These are phyloP conservation scores for Trichonephila clavata DNA, from an alignment of 1,140 invertebrate species.

Conservation along the genomic window DNA sequence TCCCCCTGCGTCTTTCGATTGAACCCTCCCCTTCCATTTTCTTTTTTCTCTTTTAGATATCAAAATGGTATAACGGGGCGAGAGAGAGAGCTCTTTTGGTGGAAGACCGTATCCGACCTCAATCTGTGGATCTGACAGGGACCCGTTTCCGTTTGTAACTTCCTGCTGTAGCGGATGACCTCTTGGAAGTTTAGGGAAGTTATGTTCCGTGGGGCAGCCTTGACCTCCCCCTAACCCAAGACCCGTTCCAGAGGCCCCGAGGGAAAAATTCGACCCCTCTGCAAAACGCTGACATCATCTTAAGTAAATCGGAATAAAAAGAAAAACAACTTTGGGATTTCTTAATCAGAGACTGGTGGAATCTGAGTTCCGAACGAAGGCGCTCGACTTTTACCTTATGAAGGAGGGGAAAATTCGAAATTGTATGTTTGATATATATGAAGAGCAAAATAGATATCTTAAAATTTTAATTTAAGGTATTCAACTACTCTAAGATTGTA, in stretches of 20 bases:
- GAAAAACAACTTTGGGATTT: neutral
- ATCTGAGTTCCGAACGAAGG: neutral
- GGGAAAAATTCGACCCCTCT: neutral
- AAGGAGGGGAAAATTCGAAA: too few relatives aligned
- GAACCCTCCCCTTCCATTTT: neutral
- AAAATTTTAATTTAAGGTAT: too few relatives aligned
- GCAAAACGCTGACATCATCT: neutral
- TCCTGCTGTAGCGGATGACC: conserved; percentile 44
- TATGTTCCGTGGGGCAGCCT: conserved; percentile 27
- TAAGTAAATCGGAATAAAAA: neutral
- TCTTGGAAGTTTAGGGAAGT: conserved; percentile 3
- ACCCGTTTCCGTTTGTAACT: conserved; percentile 43
- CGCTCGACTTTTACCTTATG: neutral
- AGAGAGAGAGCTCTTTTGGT: neutral
- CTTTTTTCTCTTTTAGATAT: neutral
- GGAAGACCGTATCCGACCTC: conserved; percentile 42
- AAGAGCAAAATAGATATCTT: too few relatives aligned
- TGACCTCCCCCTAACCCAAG: conserved; percentile 29
- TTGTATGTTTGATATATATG: too few relatives aligned
- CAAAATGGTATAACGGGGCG: conserved; percentile 9
- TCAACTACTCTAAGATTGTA: too few relatives aligned
- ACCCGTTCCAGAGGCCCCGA: neutral
- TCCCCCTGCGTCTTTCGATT: neutral
- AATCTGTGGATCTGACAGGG: neutral
- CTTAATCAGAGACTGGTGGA: conserved; percentile 8